Percentiles rank a stretch among this genome's conserved stretches.
Conservation (phyloP, 2,113 vertebrate species). For the Gorsachius goisagi region DNA sequence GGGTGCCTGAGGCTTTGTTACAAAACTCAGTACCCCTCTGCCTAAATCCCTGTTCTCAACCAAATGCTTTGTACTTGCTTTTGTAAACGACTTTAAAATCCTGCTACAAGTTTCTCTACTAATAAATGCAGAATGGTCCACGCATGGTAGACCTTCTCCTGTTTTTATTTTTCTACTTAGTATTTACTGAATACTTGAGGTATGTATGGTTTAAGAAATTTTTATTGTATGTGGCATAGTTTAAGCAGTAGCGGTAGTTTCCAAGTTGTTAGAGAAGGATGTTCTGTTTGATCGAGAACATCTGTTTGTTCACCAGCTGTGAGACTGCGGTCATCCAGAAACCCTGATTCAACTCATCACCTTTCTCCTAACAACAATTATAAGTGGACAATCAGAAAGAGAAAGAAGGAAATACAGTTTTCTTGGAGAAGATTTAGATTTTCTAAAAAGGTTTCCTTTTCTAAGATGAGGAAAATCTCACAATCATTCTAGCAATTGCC, state of each 20-base stretch:
- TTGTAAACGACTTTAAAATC: background rate
- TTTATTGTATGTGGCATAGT: conserved; percentile 19
- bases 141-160: background rate
- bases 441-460: background rate
- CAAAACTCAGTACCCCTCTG: background rate
- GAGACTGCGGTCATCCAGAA: background rate
- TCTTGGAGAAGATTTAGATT: background rate
- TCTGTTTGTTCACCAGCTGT: background rate
- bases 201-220: background rate
- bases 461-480: background rate
- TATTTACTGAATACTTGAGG: conserved; percentile 33
- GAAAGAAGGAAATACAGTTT: background rate
- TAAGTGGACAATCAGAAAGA: background rate
- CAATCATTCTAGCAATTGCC: background rate
- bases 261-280: background rate
- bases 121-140: background rate
- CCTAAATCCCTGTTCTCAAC: background rate
- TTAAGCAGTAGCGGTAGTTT: conserved; percentile 1
- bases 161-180: conserved; percentile 23
- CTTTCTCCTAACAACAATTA: background rate
- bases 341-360: background rate
- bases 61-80: background rate
- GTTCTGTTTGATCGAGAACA: background rate
- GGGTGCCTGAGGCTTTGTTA: background rate
- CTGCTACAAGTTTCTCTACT: background rate